Evolutionary conservation across 2,888 invertebrate genomes (phyloP).

Genomic region (Rotaria sp.): DNA sequence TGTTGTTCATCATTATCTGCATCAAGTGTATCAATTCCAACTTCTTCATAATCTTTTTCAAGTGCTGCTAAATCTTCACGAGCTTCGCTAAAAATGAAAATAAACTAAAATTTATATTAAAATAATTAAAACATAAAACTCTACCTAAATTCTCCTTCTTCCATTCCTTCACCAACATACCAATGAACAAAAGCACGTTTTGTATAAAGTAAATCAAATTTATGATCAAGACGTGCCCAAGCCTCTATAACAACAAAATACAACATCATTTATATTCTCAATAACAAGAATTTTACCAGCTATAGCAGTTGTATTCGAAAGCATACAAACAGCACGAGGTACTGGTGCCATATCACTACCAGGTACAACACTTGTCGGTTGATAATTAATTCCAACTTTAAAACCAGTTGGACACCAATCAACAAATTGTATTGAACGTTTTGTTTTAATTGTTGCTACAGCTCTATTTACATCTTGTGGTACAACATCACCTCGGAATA

Average conservation of each 20-base stretch:
- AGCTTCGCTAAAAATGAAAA: conserved; percentile 31
- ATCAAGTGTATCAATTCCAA: conserved; percentile 49
- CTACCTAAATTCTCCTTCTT: conserved; percentile 74
- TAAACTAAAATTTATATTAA: background rate
- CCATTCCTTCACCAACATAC: conserved; percentile 58
- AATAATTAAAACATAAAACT: conserved; percentile 48
- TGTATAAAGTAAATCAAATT: conserved; percentile 49
- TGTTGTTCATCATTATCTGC: background rate
- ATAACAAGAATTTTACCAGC: conserved; percentile 42
- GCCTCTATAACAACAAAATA: conserved; percentile 54
- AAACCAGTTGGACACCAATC: conserved; percentile 69
- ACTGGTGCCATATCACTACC: conserved; percentile 72
- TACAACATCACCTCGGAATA: conserved; percentile 46
- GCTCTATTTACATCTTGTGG: conserved; percentile 47
- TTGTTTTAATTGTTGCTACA: conserved; percentile 75
- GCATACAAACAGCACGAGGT: conserved; percentile 56
- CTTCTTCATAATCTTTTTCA: conserved; percentile 53
- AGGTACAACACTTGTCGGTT: conserved; percentile 67
- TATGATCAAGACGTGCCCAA: conserved; percentile 54
- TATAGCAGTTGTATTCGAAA: conserved; percentile 59
- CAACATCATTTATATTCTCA: background rate
- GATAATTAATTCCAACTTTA: conserved; percentile 72
- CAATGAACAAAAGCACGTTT: conserved; percentile 51
- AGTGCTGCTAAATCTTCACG: conserved; percentile 49
- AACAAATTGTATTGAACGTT: conserved; percentile 70